A percentile compares a stretch with the other conserved stretches of the same genome.
Evolutionary conservation across 2,797 vertebrate species (phyloP).

Genomic region (Acrocephalus scirpaceus): DNA sequence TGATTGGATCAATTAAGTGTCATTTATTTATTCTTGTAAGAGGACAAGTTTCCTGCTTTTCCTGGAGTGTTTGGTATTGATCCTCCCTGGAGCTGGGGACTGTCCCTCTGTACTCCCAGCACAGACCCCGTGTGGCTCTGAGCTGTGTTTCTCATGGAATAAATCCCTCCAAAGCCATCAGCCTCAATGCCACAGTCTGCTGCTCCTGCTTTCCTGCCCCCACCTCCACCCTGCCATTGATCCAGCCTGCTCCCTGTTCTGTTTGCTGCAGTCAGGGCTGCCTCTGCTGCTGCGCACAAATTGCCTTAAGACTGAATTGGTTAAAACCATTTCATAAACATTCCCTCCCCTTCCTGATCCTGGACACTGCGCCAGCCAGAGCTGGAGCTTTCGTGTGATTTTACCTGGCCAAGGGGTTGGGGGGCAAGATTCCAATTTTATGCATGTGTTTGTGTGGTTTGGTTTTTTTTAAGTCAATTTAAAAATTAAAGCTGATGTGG

Average conservation of each 20-base stretch:
- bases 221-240: constrained; percentile 31
- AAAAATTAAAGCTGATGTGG: not conserved
- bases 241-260: constrained; percentile 31
- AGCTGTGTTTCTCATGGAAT: constrained; percentile 1
- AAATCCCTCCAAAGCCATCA: constrained; percentile 34
- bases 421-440: not conserved
- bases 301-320: constrained; percentile 19
- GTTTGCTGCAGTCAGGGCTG: constrained; percentile 3
- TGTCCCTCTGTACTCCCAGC: not conserved
- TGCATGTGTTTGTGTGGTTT: not conserved
- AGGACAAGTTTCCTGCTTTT: not conserved
- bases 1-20: not conserved
- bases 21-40: not conserved
- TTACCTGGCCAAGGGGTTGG: not conserved
- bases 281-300: not conserved
- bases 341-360: not conserved
- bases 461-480: not conserved
- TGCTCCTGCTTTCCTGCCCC: constrained; percentile 54
- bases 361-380: not conserved
- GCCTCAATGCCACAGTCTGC: constrained; percentile 49
- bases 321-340: not conserved
- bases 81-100: not conserved
- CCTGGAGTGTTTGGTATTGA: not conserved
- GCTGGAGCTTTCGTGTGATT: not conserved
- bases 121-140: not conserved